These are phyloP conservation scores for Thamnaconus septentrionalis DNA, from an alignment of 2,113 vertebrate species.

Conservation along the genomic window DNA sequence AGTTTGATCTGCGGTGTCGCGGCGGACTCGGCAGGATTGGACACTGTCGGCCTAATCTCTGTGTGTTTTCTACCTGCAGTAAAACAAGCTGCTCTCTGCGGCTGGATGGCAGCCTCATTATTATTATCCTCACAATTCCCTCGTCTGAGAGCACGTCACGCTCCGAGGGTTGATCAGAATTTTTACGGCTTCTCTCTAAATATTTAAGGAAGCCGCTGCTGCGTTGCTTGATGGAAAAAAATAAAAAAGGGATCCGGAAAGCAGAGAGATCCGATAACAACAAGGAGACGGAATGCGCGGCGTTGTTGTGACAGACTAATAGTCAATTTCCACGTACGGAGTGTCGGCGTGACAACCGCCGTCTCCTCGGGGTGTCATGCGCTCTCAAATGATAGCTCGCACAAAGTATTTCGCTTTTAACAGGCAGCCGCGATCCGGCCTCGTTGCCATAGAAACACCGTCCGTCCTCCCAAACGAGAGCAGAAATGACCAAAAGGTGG, in stretches of 20 bases:
- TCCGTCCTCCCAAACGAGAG: constrained; percentile 43
- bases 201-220: constrained; percentile 27
- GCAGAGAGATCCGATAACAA: too few relatives aligned
- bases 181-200: constrained; percentile 30
- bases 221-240: neutral
- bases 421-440: constrained; percentile 60
- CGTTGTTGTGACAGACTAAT: neutral
- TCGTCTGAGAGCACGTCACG: constrained; percentile 18
- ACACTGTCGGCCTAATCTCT: too few relatives aligned
- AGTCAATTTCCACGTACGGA: constrained; percentile 6
- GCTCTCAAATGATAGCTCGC: constrained; percentile 50
- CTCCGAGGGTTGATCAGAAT: constrained; percentile 38
- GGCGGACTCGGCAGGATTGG: too few relatives aligned
- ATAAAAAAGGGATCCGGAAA: too few relatives aligned
- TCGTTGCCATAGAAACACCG: constrained; percentile 76
- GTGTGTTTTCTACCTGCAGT: constrained; percentile 10
- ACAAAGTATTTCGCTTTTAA: constrained; percentile 64
- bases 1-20: too few relatives aligned
- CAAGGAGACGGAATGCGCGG: too few relatives aligned
- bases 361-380: constrained; percentile 20
- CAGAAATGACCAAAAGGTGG: constrained; percentile 61
- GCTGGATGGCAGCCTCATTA: constrained; percentile 7
- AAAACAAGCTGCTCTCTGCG: constrained; percentile 10
- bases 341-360: neutral
- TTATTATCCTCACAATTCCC: constrained; percentile 39